A percentile compares a stretch with the other conserved stretches of the same genome.
Evolutionary conservation across 1,140 invertebrate genomes (phyloP).

Genomic region (Fopius arisanus): DNA sequence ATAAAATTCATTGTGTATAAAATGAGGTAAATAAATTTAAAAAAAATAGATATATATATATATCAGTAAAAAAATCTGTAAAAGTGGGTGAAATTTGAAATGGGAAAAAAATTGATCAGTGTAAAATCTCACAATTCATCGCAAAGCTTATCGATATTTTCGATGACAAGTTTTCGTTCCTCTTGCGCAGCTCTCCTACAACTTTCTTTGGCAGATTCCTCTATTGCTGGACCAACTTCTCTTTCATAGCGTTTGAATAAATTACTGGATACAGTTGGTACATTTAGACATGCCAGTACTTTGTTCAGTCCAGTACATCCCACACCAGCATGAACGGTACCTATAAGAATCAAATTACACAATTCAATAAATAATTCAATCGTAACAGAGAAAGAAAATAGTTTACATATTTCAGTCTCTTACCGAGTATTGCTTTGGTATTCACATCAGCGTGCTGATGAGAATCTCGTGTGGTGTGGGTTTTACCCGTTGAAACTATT

Average conservation of each 20-base stretch:
- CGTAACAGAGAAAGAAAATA: background rate
- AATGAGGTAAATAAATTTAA: no score
- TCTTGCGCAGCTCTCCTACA: constrained; percentile 14
- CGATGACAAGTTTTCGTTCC: background rate
- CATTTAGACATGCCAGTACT: constrained; percentile 9
- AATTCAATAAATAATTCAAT: background rate
- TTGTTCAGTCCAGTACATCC: constrained; percentile 16
- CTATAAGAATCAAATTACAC: background rate
- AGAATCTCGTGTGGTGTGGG: background rate
- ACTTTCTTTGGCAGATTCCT: constrained; percentile 16
- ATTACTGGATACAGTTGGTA: background rate
- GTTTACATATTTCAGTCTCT: background rate
- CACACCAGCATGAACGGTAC: constrained; percentile 15
- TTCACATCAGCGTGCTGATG: background rate
- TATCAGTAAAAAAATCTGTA: no score
- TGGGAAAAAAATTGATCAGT: no score
- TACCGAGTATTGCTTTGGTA: constrained; percentile 1
- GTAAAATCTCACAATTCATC: background rate
- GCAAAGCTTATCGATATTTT: constrained; percentile 15
- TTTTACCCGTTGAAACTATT: background rate
- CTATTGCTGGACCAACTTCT: background rate
- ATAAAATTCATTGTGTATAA: no score
- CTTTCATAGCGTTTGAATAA: constrained; percentile 5
- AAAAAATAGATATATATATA: no score
- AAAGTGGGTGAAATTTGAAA: no score